These are phyloP conservation scores for Synanthedon myopaeformis DNA, from an alignment of 2,888 invertebrate genomes.

Conservation along the genomic window DNA sequence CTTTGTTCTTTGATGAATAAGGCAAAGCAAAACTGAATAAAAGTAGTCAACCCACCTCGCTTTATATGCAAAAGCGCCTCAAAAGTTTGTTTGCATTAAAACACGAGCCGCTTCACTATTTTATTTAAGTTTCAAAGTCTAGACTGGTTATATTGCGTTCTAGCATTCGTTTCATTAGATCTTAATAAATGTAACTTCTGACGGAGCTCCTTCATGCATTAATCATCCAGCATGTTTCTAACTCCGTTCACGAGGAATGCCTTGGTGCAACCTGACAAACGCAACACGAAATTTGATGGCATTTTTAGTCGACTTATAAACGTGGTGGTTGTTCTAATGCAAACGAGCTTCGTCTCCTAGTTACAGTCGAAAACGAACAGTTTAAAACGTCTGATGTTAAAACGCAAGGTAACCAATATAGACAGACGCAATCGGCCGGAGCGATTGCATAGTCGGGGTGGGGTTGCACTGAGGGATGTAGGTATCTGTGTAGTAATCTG, in stretches of 20 bases:
- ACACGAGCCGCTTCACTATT: constrained; percentile 71
- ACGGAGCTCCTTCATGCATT: constrained; percentile 39
- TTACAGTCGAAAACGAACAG: constrained; percentile 29
- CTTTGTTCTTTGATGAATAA: constrained; percentile 29
- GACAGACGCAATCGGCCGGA: constrained; percentile 58
- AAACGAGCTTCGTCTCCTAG: constrained; percentile 55
- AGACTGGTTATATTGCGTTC: constrained; percentile 70
- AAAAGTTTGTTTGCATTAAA: constrained; percentile 71
- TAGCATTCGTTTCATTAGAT: constrained; percentile 60
- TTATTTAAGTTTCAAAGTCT: constrained; percentile 66
- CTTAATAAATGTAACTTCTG: constrained; percentile 33
- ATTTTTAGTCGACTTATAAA: constrained; percentile 14
- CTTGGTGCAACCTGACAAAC: constrained; percentile 42
- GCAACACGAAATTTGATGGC: constrained; percentile 12
- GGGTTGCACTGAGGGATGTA: constrained; percentile 71
- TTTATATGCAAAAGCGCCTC: constrained; percentile 71
- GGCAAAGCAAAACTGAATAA: constrained; percentile 66
- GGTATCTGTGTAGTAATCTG: constrained; percentile 74
- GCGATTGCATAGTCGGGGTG: constrained; percentile 61
- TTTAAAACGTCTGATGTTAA: constrained; percentile 44
- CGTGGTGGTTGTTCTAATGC: constrained; percentile 67
- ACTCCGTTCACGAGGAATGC: constrained; percentile 24
- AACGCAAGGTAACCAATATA: constrained; percentile 68
- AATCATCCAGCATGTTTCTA: constrained; percentile 47
- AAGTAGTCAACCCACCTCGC: constrained; percentile 71